Conservation (phyloP, 2,113 vertebrate genomes). For the Bubo scandiacus region DNA sequence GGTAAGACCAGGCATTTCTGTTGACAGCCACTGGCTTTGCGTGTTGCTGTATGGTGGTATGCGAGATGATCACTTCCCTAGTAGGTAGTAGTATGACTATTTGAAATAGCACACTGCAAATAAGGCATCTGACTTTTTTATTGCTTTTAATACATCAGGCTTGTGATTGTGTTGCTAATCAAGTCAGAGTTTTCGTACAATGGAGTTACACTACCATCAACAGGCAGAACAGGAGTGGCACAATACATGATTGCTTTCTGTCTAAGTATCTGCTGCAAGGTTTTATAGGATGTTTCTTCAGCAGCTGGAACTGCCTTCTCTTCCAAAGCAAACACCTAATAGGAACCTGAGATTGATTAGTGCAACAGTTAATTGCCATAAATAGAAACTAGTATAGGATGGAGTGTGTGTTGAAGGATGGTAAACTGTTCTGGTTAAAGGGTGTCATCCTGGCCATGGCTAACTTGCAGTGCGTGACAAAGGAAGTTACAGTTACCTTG, state of each 20-base stretch:
- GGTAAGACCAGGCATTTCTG: neutral
- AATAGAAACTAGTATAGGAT: neutral
- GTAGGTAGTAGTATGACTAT: neutral
- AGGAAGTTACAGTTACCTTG: neutral
- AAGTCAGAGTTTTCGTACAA: neutral
- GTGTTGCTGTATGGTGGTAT: neutral
- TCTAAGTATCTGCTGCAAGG: neutral
- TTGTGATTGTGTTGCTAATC: neutral
- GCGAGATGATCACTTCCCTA: neutral
- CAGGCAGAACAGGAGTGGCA: neutral
- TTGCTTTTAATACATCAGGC: neutral
- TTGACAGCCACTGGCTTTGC: neutral
- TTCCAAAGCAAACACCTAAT: neutral
- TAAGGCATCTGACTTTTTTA: neutral
- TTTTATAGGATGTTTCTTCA: neutral
- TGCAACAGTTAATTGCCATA: no score
- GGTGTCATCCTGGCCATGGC: neutral
- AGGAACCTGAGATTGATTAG: neutral
- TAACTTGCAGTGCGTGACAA: neutral
- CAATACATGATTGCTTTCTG: accelerated
- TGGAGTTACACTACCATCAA: neutral
- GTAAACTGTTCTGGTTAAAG: neutral
- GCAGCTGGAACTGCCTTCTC: neutral
- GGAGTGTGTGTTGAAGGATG: neutral
- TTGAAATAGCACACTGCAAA: neutral